These are phyloP conservation scores for Morpho helenor DNA, from an alignment of 2,888 invertebrate species.

Conservation along the genomic window DNA sequence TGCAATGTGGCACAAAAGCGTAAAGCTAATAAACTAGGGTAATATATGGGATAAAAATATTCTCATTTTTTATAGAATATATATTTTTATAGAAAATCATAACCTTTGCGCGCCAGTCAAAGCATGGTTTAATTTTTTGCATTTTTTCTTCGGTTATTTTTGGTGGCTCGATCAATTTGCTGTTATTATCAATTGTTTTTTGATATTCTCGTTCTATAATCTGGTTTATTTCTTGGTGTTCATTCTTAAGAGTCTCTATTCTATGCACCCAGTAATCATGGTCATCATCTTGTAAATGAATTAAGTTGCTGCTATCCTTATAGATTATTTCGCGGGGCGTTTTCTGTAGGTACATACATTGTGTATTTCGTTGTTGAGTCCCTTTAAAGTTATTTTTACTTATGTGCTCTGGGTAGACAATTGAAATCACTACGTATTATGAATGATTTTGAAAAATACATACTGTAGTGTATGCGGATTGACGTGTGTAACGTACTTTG, in stretches of 20 bases:
- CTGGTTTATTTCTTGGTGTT: constrained; percentile 62
- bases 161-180: constrained; percentile 42
- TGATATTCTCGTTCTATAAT: constrained; percentile 64
- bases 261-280: constrained; percentile 61
- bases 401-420: too few relatives aligned
- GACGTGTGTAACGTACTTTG: too few relatives aligned
- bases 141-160: constrained; percentile 48
- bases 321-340: not conserved
- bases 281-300: constrained; percentile 40
- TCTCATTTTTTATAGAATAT: too few relatives aligned
- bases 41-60: not conserved
- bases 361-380: too few relatives aligned
- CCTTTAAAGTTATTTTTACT: too few relatives aligned
- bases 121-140: constrained; percentile 59
- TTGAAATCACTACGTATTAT: too few relatives aligned
- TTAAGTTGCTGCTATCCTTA: constrained; percentile 27
- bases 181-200: constrained; percentile 52
- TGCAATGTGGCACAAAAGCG: too few relatives aligned
- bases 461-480: too few relatives aligned
- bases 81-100: too few relatives aligned
- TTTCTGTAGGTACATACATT: constrained; percentile 23
- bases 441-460: too few relatives aligned
- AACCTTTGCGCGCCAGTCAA: constrained; percentile 57
- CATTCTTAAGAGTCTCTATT: constrained; percentile 59
- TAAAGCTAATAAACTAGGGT: too few relatives aligned